Evolutionary conservation across 2,888 invertebrate genomes (phyloP).

Genomic region (Eumerus sabulonum): DNA sequence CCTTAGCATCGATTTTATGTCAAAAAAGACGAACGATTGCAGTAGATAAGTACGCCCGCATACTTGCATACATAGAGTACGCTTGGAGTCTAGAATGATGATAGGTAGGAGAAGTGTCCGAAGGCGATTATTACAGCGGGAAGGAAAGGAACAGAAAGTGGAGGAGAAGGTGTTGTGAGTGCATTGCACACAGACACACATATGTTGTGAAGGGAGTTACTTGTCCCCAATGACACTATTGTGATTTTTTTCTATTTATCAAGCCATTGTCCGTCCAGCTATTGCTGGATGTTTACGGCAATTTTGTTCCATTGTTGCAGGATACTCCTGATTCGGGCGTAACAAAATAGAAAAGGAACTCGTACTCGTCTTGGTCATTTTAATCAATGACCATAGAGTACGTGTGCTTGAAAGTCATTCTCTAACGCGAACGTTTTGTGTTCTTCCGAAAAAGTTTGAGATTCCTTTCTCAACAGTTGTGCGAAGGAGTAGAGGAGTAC

Average conservation of each 20-base stretch:
- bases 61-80: slow-evolving; percentile 56
- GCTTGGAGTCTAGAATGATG: slow-evolving; percentile 63
- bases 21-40: slow-evolving; percentile 67
- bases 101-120: slow-evolving; percentile 29
- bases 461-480: slow-evolving; percentile 33
- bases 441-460: slow-evolving; percentile 33
- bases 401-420: slow-evolving; percentile 48
- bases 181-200: slow-evolving; percentile 46
- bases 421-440: slow-evolving; percentile 1
- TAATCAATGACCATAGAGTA: slow-evolving; percentile 63
- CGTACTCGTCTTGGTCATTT: slow-evolving; percentile 64
- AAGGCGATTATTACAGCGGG: neutral
- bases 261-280: slow-evolving; percentile 61
- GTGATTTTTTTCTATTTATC: slow-evolving; percentile 65
- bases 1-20: slow-evolving; percentile 65
- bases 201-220: slow-evolving; percentile 11
- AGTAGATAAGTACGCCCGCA: slow-evolving; percentile 40
- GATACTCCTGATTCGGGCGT: slow-evolving; percentile 50
- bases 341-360: slow-evolving; percentile 35
- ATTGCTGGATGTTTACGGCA: slow-evolving; percentile 66
- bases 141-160: slow-evolving; percentile 23
- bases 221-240: neutral
- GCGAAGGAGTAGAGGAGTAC: slow-evolving; percentile 23
- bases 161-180: neutral
- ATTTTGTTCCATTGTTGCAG: slow-evolving; percentile 65